phyloP scores from a whole-genome alignment of 1,140 invertebrate species.

The Pseudomyrmex sp. region DNA sequence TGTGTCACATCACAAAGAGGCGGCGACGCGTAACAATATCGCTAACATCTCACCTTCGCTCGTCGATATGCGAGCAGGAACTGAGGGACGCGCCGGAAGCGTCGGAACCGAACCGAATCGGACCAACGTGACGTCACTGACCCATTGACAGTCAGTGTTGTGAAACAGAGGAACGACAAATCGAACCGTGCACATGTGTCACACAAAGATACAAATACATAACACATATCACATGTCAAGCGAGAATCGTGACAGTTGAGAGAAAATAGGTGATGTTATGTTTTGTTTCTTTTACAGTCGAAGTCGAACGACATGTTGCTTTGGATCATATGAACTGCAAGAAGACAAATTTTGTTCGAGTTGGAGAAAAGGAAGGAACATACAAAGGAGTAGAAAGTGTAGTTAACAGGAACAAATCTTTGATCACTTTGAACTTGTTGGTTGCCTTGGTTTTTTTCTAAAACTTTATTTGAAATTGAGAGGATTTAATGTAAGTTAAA shows the following conservation, averaged over 20 bases:
- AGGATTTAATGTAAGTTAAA: neutral
- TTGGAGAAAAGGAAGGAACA: neutral
- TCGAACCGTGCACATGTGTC: slow-evolving; percentile 9
- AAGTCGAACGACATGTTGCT: neutral
- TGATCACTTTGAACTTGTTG: neutral
- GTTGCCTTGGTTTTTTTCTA: neutral
- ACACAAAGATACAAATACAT: neutral
- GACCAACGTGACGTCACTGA: no score
- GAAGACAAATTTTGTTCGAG: neutral
- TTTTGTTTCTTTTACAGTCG: neutral
- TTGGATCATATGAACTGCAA: no score
- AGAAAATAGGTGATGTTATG: no score
- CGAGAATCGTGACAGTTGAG: no score
- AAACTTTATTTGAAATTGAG: neutral
- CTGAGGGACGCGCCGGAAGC: slow-evolving; percentile 52
- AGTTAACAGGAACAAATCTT: neutral
- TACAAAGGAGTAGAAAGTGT: neutral
- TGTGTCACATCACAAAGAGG: slow-evolving; percentile 57
- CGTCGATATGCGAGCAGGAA: slow-evolving; percentile 72
- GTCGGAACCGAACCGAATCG: slow-evolving; percentile 28
- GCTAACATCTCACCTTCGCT: neutral
- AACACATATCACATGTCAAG: no score
- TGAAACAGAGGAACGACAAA: slow-evolving; percentile 38
- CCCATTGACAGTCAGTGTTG: neutral
- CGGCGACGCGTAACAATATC: slow-evolving; percentile 7